phyloP scores from a whole-genome alignment of 2,888 invertebrate genomes.

The Thecophora atra region DNA sequence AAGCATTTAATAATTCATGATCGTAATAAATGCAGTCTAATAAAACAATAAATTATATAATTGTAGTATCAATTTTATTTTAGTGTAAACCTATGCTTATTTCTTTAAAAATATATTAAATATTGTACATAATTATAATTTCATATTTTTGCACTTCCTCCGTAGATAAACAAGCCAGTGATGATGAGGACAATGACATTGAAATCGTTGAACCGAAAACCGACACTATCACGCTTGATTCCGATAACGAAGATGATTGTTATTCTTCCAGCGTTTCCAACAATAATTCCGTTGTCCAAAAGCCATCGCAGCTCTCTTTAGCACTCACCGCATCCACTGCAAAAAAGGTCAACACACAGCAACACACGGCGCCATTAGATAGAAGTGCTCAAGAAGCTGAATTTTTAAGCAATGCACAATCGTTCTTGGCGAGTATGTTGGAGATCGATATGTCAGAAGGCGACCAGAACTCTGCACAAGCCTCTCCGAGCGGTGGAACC shows the following conservation, averaged over 20 bases:
- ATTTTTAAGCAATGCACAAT: conserved; percentile 51
- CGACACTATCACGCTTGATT: conserved; percentile 63
- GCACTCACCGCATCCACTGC: conserved; percentile 12
- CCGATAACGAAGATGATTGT: conserved; percentile 62
- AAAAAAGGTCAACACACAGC: too few relatives aligned
- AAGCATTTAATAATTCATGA: not conserved
- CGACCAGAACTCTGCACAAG: conserved; percentile 13
- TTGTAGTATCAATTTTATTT: not conserved
- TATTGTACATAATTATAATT: not conserved
- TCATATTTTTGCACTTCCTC: conserved; percentile 37
- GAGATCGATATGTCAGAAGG: conserved; percentile 61
- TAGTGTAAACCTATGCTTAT: not conserved
- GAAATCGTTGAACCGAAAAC: conserved; percentile 65
- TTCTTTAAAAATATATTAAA: too few relatives aligned
- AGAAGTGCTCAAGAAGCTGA: conserved; percentile 44
- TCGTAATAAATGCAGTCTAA: not conserved
- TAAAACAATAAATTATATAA: not conserved
- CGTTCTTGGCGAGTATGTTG: conserved; percentile 60
- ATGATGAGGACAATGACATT: conserved; percentile 65
- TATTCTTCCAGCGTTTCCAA: not conserved
- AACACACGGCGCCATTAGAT: not conserved
- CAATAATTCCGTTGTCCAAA: conserved; percentile 34
- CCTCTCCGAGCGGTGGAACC: conserved; percentile 22
- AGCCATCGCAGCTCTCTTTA: conserved; percentile 45
- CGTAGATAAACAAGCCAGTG: conserved; percentile 64